Conservation (phyloP, 2,888 invertebrate genomes). For the Campoletis raptor region DNA sequence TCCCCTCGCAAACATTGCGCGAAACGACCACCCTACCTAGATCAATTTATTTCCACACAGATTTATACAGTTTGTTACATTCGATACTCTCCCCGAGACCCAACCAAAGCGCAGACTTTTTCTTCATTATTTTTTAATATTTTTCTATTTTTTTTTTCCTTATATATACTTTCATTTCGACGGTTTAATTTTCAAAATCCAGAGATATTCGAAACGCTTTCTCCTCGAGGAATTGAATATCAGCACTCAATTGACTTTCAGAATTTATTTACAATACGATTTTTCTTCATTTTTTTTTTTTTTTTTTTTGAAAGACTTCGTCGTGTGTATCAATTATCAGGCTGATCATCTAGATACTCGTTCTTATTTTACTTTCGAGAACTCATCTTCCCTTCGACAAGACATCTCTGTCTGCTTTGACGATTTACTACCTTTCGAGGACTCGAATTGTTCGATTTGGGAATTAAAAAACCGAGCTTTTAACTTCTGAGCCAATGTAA, state of each 20-base stretch:
- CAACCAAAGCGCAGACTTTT: slow-evolving; percentile 1
- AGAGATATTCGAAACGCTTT: not conserved
- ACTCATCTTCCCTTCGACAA: not conserved
- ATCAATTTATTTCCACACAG: slow-evolving; percentile 57
- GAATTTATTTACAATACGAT: not conserved
- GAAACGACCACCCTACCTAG: slow-evolving; percentile 57
- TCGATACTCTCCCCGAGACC: slow-evolving; percentile 23
- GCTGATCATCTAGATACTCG: not conserved
- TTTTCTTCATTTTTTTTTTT: not conserved
- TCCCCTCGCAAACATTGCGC: slow-evolving; percentile 30
- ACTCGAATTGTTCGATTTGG: not conserved
- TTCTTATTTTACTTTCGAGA: not conserved
- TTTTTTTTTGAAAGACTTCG: not conserved
- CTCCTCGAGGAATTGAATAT: no score
- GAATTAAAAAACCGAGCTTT: not conserved
- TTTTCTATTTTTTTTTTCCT: not conserved
- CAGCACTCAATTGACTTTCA: not conserved
- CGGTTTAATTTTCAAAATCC: slow-evolving; percentile 47
- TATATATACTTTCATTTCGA: not conserved
- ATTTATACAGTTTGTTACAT: slow-evolving; percentile 48
- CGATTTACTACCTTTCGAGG: not conserved
- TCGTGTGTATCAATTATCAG: not conserved
- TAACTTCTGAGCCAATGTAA: not conserved
- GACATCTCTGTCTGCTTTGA: no score
- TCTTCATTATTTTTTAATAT: not conserved